These are phyloP conservation scores for Drosophila lacertosa DNA, from an alignment of 1,140 invertebrate genomes.

Conservation along the genomic window DNA sequence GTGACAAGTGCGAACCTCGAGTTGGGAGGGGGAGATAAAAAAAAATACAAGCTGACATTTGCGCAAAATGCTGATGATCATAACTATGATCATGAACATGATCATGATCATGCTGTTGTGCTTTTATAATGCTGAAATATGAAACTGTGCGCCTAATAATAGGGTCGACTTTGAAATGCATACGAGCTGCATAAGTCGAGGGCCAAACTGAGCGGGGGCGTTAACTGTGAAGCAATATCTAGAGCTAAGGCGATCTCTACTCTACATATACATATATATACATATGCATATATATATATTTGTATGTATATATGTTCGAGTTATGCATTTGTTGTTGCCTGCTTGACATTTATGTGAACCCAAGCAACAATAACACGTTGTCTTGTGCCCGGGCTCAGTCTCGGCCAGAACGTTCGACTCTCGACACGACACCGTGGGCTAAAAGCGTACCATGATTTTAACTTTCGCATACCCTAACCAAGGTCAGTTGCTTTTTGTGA, in stretches of 20 bases:
- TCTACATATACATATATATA: conserved; percentile 4
- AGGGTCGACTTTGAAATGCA: conserved; percentile 81
- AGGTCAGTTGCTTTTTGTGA: background rate
- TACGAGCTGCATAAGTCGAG: conserved; percentile 35
- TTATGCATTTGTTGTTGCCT: conserved; percentile 59
- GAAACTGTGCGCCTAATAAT: conserved; percentile 77
- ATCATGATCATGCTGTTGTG: conserved; percentile 35
- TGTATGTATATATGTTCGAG: conserved; percentile 7
- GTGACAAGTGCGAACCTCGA: conserved; percentile 67
- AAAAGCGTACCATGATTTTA: conserved; percentile 37
- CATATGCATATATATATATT: background rate
- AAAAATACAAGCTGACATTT: conserved; percentile 71
- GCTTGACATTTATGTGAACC: conserved; percentile 82
- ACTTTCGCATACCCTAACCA: conserved; percentile 20
- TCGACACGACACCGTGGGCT: conserved; percentile 65
- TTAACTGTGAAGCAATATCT: conserved; percentile 42
- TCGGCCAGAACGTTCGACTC: conserved; percentile 57
- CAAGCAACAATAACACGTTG: conserved; percentile 74
- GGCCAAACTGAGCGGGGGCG: conserved; percentile 20
- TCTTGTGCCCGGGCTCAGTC: conserved; percentile 36
- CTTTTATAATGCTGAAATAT: conserved; percentile 65
- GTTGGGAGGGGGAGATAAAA: background rate
- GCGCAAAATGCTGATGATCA: conserved; percentile 45
- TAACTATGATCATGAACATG: conserved; percentile 28
- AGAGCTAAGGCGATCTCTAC: conserved; percentile 67